Evolutionary conservation across 2,797 vertebrate species (phyloP), one percentile per base, ranked within the genome.

Genomic region (Cossypha caffra): DNA sequence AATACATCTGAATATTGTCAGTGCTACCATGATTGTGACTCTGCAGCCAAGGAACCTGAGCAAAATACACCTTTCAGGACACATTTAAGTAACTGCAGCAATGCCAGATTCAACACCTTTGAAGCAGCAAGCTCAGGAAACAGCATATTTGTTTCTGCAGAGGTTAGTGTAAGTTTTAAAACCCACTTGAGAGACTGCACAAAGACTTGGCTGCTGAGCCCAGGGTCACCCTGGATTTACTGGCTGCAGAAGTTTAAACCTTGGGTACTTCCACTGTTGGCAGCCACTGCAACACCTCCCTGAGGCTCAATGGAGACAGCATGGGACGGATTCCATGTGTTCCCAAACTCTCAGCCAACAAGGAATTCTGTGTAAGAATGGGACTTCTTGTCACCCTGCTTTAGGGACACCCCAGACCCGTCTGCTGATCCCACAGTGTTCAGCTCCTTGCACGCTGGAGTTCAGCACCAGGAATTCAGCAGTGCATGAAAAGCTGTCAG

Each of bases 401-500:
- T 19, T 1, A 9, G 52, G 72, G 42, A 86, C 51, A 62, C 8
- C 12, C 24, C 74, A 88, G 17, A 51, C 1, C 45, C 11, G 9
- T 26, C 0, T 48, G n/a, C 31, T 23, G 52, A 12, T 16, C 52
- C 45, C 26, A 25, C 20, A 20, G 18, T 0, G 13, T 1, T 26
- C 42, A 9, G 26, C 0, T 17, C 5, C 33, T 16, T 16, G 33
- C 20, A 40, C 5, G 4, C 38, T 15, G 37, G 26, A 73, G 35
- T 1, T 58, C 63, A 76, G 52, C 0, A 33, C 6, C 31, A 59
- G 76, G n/a, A 77, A 75, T 29, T 24, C 83, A 50, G 54, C 66
- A 71, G 16, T 2, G 37, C 57, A 43, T 1, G 19, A 38, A 26
- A 31, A 73, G 18, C 29, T 64, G 26, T 10, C 17, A 15, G 3